These are phyloP conservation scores for Podarcis muralis DNA, from an alignment of 2,113 vertebrate species.

Conservation along the genomic window DNA sequence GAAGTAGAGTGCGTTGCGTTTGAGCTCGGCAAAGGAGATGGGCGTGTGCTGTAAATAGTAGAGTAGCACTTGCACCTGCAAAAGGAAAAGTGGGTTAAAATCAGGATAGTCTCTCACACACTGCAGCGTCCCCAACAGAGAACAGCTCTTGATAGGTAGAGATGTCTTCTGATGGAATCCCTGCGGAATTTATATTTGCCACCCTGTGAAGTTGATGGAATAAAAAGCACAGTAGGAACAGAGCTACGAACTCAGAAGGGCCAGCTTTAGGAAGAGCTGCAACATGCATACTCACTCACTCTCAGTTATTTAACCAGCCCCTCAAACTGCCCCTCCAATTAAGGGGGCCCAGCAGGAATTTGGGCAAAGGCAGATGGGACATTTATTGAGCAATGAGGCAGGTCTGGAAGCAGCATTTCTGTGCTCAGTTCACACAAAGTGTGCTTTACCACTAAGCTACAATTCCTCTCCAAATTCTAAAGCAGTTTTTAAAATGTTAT, in stretches of 20 bases:
- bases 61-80: conserved; percentile 95
- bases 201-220: not conserved
- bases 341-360: not conserved
- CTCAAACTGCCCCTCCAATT: not conserved
- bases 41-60: conserved; percentile 98
- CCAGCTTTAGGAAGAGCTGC: not conserved
- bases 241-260: not conserved
- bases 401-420: too few species aligned
- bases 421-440: not conserved
- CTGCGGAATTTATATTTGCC: not conserved
- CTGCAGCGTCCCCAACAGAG: not conserved
- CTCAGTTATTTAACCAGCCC: too few species aligned
- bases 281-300: not conserved
- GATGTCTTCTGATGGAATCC: not conserved
- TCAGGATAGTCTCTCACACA: not conserved
- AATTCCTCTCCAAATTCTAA: not conserved
- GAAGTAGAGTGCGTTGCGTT: conserved; percentile 95
- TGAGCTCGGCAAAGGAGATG: conserved; percentile 93
- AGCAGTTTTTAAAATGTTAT: not conserved
- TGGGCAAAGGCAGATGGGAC: not conserved
- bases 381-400: not conserved
- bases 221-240: too few species aligned
- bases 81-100: not conserved
- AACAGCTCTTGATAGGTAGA: not conserved
- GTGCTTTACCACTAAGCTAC: not conserved